phyloP scores from a whole-genome alignment of 2,888 invertebrate species.

The Nesidiocoris tenuis region DNA sequence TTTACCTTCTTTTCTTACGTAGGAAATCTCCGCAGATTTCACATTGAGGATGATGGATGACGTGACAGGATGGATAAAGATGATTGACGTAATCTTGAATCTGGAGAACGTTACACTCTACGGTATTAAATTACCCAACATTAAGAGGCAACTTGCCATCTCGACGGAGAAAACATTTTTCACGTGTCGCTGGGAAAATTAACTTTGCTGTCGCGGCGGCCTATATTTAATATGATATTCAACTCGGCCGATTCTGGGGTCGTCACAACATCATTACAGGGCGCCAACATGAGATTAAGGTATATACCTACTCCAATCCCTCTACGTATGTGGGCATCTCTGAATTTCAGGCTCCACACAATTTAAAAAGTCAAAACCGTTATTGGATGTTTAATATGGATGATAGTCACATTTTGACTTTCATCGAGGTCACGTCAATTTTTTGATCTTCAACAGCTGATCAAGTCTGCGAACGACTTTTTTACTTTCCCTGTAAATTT shows the following conservation, averaged over 20 bases:
- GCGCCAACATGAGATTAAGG: no score
- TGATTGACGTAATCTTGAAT: slow-evolving; percentile 21
- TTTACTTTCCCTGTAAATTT: slow-evolving; percentile 1
- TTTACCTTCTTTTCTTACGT: neutral
- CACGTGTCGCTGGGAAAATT: neutral
- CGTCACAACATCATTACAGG: neutral
- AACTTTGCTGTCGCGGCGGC: neutral
- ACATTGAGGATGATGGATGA: slow-evolving; percentile 17
- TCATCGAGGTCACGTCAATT: no score
- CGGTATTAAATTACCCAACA: neutral
- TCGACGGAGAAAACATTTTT: neutral
- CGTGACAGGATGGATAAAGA: slow-evolving; percentile 3
- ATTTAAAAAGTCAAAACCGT: no score
- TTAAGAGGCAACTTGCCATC: neutral
- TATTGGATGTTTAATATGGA: no score
- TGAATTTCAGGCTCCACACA: no score
- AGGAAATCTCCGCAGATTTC: slow-evolving; percentile 1
- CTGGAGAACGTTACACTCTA: slow-evolving; percentile 1
- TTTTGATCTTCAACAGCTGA: slow-evolving; percentile 9
- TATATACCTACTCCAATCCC: no score
- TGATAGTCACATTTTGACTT: no score
- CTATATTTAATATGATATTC: neutral
- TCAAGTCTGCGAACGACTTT: neutral
- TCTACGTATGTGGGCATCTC: no score
- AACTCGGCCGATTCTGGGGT: neutral